A percentile compares a stretch with the other conserved stretches of the same genome.
Evolutionary conservation across 2,113 vertebrate genomes (phyloP).

Genomic region (Clarias magur): DNA sequence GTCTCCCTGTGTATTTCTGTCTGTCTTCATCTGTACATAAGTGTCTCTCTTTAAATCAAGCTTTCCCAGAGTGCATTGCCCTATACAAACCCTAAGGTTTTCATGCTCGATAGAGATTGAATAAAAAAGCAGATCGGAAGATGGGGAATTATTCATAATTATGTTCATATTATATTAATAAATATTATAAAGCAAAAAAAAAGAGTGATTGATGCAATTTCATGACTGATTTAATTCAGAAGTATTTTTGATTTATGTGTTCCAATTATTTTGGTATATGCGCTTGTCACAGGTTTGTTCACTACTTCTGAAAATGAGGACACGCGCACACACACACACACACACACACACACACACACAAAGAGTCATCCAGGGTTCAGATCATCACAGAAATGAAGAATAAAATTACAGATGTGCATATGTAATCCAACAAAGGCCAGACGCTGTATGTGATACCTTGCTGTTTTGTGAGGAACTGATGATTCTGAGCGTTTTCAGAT

Average conservation of each 20-base stretch:
- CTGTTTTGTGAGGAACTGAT: slow-evolving; percentile 57
- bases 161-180: not conserved
- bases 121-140: not conserved
- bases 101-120: not conserved
- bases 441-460: slow-evolving; percentile 49
- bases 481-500: slow-evolving; percentile 56
- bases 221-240: slow-evolving; percentile 1
- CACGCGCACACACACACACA: not conserved
- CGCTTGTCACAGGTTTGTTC: not conserved
- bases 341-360: slow-evolving; percentile 5
- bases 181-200: too few species aligned
- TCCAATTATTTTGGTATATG: not conserved
- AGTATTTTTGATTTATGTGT: not conserved
- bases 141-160: not conserved
- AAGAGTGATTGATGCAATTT: not conserved
- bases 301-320: not conserved
- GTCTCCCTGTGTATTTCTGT: not conserved
- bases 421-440: slow-evolving; percentile 29
- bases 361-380: slow-evolving; percentile 17
- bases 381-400: not conserved
- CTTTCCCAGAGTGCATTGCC: not conserved
- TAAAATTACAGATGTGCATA: not conserved
- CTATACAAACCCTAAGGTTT: not conserved
- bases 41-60: not conserved
- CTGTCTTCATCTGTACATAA: not conserved